Percentiles rank a stretch among this genome's conserved stretches.
phyloP scores from a whole-genome alignment of 2,113 vertebrate genomes.

The Catharus minimus region DNA sequence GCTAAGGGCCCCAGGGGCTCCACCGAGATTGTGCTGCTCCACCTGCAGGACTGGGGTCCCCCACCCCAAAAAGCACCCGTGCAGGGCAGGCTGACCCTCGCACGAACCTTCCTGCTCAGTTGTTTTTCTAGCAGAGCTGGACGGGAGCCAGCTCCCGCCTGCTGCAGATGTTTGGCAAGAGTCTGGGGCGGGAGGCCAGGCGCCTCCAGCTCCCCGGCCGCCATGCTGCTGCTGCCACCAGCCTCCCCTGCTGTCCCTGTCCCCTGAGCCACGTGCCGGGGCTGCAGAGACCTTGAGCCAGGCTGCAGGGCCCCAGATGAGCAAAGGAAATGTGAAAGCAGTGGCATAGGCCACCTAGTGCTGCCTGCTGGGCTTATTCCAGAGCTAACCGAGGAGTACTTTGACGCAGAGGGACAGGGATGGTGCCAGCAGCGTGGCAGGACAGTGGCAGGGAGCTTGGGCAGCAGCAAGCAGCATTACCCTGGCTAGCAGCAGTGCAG shows the following conservation, averaged over 20 bases:
- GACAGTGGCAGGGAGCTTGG: accelerated
- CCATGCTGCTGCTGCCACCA: not conserved
- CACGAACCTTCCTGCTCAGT: not conserved
- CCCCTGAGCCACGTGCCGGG: accelerated
- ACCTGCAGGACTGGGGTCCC: not conserved
- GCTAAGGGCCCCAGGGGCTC: not conserved
- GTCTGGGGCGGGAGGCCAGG: not conserved
- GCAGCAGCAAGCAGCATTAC: not conserved
- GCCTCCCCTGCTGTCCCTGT: not conserved
- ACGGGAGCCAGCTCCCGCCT: not conserved
- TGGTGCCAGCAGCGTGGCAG: not conserved
- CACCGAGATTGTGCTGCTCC: accelerated
- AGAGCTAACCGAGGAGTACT: not conserved
- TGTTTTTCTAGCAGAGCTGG: slow-evolving; percentile 1
- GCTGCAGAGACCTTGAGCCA: not conserved
- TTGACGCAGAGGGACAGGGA: not conserved
- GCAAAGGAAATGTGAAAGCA: not conserved
- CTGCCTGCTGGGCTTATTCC: not conserved
- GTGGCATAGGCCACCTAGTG: accelerated
- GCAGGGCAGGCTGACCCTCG: not conserved
- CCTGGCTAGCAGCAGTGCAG: not conserved
- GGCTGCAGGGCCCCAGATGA: not conserved
- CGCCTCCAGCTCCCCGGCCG: accelerated
- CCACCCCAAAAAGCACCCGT: not conserved
- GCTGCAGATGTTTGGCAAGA: slow-evolving; percentile 52